Conservation (phyloP, 2,888 invertebrate genomes). For the Yponomeuta malinellus region DNA sequence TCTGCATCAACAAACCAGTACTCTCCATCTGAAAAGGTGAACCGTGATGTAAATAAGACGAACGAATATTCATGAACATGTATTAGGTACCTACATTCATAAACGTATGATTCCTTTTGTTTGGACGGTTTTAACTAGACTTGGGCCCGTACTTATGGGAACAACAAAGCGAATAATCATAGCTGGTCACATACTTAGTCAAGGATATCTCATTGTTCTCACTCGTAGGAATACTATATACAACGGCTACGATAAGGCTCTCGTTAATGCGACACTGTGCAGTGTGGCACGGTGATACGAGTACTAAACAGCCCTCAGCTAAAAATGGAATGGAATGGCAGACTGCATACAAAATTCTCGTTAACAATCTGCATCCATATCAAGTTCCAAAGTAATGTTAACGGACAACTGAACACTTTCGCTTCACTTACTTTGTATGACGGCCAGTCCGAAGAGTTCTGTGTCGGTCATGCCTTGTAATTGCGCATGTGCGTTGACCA, state of each 20-base stretch:
- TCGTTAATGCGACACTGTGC: slow-evolving; percentile 10
- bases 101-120: too few species aligned
- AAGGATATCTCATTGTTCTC: slow-evolving; percentile 11
- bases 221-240: background rate
- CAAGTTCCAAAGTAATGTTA: background rate
- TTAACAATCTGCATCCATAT: background rate
- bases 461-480: slow-evolving; percentile 89
- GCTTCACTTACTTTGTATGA: slow-evolving; percentile 84
- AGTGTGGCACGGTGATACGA: background rate
- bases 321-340: background rate
- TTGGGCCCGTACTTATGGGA: background rate
- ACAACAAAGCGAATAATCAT: slow-evolving; percentile 7
- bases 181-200: background rate
- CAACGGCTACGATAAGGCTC: slow-evolving; percentile 5
- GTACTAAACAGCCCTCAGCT: slow-evolving; percentile 8
- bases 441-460: slow-evolving; percentile 90
- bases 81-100: too few species aligned
- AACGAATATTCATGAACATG: background rate
- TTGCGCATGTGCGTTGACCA: slow-evolving; percentile 87
- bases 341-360: background rate
- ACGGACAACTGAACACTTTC: background rate
- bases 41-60: background rate
- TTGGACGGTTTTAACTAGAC: slow-evolving; percentile 1
- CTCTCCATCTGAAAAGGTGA: slow-evolving; percentile 90
- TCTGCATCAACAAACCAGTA: slow-evolving; percentile 96